Evolutionary conservation across 2,113 vertebrate genomes (phyloP), one percentile per base, ranked within the genome.

Genomic region (Cercocebus atys): DNA sequence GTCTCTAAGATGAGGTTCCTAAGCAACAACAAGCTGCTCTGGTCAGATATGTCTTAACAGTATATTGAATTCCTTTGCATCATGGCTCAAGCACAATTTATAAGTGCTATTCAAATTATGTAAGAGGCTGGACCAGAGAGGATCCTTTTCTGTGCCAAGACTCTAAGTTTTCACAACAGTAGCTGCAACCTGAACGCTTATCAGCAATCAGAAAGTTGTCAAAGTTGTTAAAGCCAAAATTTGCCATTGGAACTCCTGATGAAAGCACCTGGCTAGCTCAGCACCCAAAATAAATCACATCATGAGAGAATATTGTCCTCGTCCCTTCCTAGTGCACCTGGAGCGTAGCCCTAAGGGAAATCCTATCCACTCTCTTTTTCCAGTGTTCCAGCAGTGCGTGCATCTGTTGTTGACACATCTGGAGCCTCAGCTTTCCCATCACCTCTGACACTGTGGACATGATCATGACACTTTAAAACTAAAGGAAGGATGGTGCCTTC

Each of bases 1-100:
- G 84, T 84, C 88, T 97, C 70, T 59, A 78, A 88, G 93, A 72
- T 96, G 82, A 96, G 80, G 95, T 97, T 97, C 85, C 76, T 43
- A 86, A 95, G 94, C 96, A 90, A 96, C 92, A 94, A 57, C 23
- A 85, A 96, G 66, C 72, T 78, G 84, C 90, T 93, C 81, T 64
- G 76, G 87, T 94, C 90, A 82, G 80, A 75, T 38, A 50, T 7
- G n/a, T 75, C 93, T 88, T 90, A 47, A 47, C 18, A 32, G 78
- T 43, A 27, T 72, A 93, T 23, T 45, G 64, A 93, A 88, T 96
- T 64, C 94, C 76, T 86, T 90, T 0, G 5, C 43, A 52, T 90
- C 61, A 72, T 5, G 20, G 85, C 66, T 96, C 75, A 57, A 88
- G 90, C 32, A 25, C n/a, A 92, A 93, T 85, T 94, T 90, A 82